Base-by-base conservation (phyloP, 1,140 invertebrate species). In the Alviniconcha marisindica region DNA sequence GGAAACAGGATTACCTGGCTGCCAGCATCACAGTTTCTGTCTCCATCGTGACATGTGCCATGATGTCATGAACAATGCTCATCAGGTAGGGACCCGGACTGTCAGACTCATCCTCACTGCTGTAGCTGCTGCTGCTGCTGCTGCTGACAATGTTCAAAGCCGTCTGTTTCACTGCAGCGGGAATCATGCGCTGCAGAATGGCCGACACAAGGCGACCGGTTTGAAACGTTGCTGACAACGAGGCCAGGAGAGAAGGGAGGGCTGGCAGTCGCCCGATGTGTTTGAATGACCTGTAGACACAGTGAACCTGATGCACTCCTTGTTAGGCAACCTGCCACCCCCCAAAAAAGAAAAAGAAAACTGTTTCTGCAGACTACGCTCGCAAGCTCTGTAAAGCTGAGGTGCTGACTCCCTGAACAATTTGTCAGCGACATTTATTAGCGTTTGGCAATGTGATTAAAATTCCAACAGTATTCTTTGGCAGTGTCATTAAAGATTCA, bases 231-330 rank as follows among this genome's bases (percentile, higher is more conserved):
- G 73, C 38, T 33, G 88, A 82, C 33, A 91, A 73, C 38, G 85
- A 60, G 4, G 44, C 54, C 18, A 92, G 56, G 54, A 77, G 36
- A 36, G 87, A 81, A 0, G 88, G 84, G 2, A 92, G 48, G 5
- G 63, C 73, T 31, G 85, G 84, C 74, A 91, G 85, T 44, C 78
- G 71, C 69, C 86, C 84, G n/a, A 92, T 48, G 77, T 89, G 81
- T 38, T 89, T 88, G 74, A 90, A 92, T 10, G 85, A 80, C 60
- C 91, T 92, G 86, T 24, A 83, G 86, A 73, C 48, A 79, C 60
- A 63, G 10, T n/a, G 7, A 5, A 12, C 21, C 44, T 48, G 21
- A 63, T n/a, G n/a, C n/a, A n/a, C n/a, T n/a, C n/a, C n/a, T n/a
- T n/a, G n/a, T n/a, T n/a, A n/a, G n/a, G n/a, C n/a, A n/a, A n/a